These are phyloP conservation scores for Apostichopus leukothele DNA, from an alignment of 53 echinoderm and acorn worm species.

Conservation along the genomic window DNA sequence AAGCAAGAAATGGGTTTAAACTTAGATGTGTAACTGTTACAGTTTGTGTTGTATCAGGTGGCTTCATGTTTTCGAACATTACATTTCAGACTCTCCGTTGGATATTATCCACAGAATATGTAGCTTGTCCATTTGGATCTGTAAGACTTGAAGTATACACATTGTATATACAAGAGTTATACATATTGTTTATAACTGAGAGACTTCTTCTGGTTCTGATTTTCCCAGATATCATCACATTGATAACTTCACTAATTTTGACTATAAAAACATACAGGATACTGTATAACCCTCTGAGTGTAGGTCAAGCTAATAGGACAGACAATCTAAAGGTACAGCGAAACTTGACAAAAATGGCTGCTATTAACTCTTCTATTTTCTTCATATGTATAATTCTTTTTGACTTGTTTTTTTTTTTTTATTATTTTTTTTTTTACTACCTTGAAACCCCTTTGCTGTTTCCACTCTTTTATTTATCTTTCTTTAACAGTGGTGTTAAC, in stretches of 20 bases:
- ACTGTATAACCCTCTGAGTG: not conserved
- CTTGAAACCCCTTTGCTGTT: too few relatives aligned
- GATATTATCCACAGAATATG: not conserved
- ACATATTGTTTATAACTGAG: not conserved
- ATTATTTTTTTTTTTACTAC: too few relatives aligned
- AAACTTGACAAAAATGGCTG: not conserved
- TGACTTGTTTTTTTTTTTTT: too few relatives aligned
- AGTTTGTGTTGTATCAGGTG: too few relatives aligned
- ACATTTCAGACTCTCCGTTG: not conserved
- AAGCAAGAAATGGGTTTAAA: not conserved
- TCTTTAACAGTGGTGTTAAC: too few relatives aligned
- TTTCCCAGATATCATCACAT: not conserved
- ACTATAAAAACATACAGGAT: not conserved
- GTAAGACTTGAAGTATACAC: too few relatives aligned
- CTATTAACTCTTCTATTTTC: not conserved
- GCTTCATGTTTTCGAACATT: too few relatives aligned
- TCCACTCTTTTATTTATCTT: too few relatives aligned
- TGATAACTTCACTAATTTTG: not conserved
- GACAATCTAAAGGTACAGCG: not conserved
- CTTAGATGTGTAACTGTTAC: too few relatives aligned
- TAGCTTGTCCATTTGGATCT: not conserved
- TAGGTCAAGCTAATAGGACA: not conserved
- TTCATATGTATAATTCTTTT: not conserved
- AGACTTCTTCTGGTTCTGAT: not conserved
- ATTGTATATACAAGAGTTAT: too few relatives aligned